Conservation (phyloP, 2,113 vertebrate genomes). For the Neogobius melanostomus region DNA sequence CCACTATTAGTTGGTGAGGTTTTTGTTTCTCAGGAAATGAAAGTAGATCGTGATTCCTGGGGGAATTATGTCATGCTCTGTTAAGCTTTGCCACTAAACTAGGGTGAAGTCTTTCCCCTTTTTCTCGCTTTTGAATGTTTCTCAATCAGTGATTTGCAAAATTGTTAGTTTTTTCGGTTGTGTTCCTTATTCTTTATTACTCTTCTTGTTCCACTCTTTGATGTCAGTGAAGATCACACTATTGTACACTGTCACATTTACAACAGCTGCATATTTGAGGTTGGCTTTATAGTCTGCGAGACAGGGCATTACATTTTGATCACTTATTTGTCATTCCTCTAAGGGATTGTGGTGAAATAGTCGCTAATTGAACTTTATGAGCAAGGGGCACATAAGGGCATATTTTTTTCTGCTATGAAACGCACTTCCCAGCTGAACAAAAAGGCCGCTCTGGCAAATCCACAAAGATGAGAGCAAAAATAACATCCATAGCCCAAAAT, state of each 20-base stretch:
- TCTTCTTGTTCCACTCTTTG: constrained; percentile 5
- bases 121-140: no score
- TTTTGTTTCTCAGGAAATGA: constrained; percentile 28
- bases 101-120: neutral
- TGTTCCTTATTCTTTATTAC: neutral
- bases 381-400: constrained; percentile 42
- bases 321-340: constrained; percentile 30
- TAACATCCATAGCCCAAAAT: constrained; percentile 61
- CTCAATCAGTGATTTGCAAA: neutral
- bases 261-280: constrained; percentile 25
- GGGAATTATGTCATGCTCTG: neutral
- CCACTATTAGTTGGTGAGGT: constrained; percentile 20
- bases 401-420: constrained; percentile 18
- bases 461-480: constrained; percentile 67
- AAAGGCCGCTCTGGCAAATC: constrained; percentile 57
- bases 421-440: constrained; percentile 37
- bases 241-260: constrained; percentile 27
- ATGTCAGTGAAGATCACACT: constrained; percentile 13
- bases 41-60: neutral
- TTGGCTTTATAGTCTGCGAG: constrained; percentile 20
- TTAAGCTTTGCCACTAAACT: constrained; percentile 17
- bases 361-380: constrained; percentile 42
- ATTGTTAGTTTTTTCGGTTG: no score
- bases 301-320: constrained; percentile 29
- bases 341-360: constrained; percentile 14